Evolutionary conservation across 2,113 vertebrate species (phyloP).

Genomic region (Oryzias woworae): DNA sequence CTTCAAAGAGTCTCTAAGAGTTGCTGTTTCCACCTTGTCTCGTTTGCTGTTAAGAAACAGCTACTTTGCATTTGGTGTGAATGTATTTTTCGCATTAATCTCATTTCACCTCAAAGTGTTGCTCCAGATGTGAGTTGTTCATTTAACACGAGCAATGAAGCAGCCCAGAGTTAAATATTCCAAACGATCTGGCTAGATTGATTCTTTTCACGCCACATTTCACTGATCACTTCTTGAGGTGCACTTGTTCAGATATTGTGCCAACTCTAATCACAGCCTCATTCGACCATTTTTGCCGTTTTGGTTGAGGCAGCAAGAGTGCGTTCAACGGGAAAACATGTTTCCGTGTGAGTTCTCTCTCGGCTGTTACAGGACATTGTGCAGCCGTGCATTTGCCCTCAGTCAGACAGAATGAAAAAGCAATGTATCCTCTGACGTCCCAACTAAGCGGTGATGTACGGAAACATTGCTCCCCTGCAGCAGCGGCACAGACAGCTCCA

Average conservation of each 20-base stretch:
- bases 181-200: background rate
- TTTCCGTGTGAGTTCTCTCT: constrained; percentile 19
- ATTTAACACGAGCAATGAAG: background rate
- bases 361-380: constrained; percentile 16
- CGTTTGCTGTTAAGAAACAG: constrained; percentile 3
- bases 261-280: constrained; percentile 4
- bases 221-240: constrained; percentile 2
- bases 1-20: constrained; percentile 25
- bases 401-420: constrained; percentile 29
- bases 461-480: background rate
- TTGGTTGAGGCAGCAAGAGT: constrained; percentile 14
- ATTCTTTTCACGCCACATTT: constrained; percentile 3
- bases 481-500: background rate
- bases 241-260: constrained; percentile 6
- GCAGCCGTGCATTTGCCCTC: constrained; percentile 20
- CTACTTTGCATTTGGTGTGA: constrained; percentile 4
- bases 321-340: constrained; percentile 9
- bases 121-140: background rate
- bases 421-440: constrained; percentile 25
- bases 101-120: constrained; percentile 2
- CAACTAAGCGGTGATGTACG: constrained; percentile 33
- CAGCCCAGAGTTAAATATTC: background rate
- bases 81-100: constrained; percentile 9
- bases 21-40: constrained; percentile 6
- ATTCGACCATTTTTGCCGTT: constrained; percentile 8